Percentiles rank a stretch among this genome's conserved stretches.
Conservation (phyloP, 2,888 invertebrate species). For the Melieria crassipennis region DNA sequence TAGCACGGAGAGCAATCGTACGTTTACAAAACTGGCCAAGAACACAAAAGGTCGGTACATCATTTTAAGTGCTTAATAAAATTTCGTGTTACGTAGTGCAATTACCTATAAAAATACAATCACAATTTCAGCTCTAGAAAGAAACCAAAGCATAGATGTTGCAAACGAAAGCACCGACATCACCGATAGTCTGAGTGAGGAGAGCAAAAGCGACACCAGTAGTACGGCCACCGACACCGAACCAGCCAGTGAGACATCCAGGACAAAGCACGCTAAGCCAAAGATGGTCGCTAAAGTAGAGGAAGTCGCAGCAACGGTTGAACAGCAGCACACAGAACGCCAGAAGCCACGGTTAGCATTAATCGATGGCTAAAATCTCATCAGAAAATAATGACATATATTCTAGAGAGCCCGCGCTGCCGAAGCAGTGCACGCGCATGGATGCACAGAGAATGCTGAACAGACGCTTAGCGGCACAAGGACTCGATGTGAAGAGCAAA, state of each 20-base stretch:
- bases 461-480: conserved; percentile 45
- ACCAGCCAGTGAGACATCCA: background rate
- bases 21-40: conserved; percentile 40
- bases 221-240: conserved; percentile 5
- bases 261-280: conserved; percentile 5
- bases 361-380: background rate
- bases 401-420: conserved; percentile 15
- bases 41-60: background rate
- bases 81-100: too few relatives aligned
- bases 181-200: conserved; percentile 53
- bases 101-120: too few relatives aligned
- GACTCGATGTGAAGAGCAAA: conserved; percentile 48
- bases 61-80: too few relatives aligned
- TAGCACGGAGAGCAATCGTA: conserved; percentile 42
- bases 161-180: conserved; percentile 50
- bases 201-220: conserved; percentile 22
- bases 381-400: background rate
- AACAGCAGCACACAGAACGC: background rate
- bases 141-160: too few relatives aligned
- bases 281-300: background rate
- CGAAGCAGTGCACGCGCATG: conserved; percentile 46
- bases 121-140: too few relatives aligned
- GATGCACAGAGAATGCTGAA: conserved; percentile 49
- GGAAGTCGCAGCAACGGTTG: background rate
- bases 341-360: conserved; percentile 6